Percentiles rank a stretch among this genome's conserved stretches.
These are phyloP conservation scores for Sitodiplosis mosellana DNA, from an alignment of 1,140 invertebrate species.

Conservation along the genomic window DNA sequence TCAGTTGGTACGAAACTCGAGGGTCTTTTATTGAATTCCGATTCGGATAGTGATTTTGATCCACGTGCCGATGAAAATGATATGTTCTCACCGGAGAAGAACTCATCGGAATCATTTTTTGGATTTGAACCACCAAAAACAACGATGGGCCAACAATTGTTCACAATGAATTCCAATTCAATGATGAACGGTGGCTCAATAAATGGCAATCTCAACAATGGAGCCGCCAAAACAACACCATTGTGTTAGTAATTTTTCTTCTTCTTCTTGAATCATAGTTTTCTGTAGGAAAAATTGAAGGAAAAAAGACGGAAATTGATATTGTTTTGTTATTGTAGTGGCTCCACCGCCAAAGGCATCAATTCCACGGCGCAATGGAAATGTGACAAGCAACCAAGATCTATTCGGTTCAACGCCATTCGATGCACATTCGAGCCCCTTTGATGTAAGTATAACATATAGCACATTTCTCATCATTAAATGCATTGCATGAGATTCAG, in stretches of 20 bases:
- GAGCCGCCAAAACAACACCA: conserved; percentile 40
- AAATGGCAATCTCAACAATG: conserved; percentile 14
- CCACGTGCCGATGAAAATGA: conserved; percentile 49
- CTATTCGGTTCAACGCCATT: conserved; percentile 50
- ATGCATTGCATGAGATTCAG: background rate
- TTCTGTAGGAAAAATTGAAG: too few relatives aligned
- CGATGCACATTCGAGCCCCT: conserved; percentile 18
- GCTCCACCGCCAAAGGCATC: conserved; percentile 58
- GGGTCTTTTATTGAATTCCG: conserved; percentile 58
- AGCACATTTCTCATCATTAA: background rate
- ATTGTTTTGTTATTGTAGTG: conserved; percentile 33
- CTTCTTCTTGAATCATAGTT: too few relatives aligned
- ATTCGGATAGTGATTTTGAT: conserved; percentile 63
- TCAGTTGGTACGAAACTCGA: conserved; percentile 61
- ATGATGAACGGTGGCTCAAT: conserved; percentile 9
- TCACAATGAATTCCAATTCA: conserved; percentile 9
- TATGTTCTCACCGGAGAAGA: conserved; percentile 18
- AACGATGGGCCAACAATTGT: conserved; percentile 25
- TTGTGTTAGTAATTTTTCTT: too few relatives aligned
- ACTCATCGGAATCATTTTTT: conserved; percentile 22
- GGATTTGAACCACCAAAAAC: conserved; percentile 24
- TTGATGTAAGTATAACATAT: conserved; percentile 13
- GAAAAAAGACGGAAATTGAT: too few relatives aligned
- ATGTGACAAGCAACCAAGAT: conserved; percentile 31
- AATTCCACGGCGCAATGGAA: conserved; percentile 24